Evolutionary conservation across 2,888 invertebrate species (phyloP).

Genomic region (Himalopsyche japonica): DNA sequence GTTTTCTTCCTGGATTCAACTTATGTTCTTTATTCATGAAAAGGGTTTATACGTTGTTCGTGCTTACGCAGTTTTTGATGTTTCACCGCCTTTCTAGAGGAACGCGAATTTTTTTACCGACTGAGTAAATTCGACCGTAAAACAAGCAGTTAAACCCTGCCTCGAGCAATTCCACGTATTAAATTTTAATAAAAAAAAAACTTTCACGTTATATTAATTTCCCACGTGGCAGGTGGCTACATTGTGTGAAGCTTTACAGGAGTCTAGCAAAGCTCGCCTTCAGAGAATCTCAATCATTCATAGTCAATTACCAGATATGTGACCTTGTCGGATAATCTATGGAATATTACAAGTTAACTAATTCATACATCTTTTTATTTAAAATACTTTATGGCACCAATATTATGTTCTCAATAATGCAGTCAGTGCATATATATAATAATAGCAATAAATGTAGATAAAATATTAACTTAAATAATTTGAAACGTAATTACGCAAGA

Average conservation of each 20-base stretch:
- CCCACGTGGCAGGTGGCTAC: neutral
- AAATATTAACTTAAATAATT: too few relatives aligned
- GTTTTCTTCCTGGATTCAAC: neutral
- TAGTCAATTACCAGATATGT: neutral
- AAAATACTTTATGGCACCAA: too few relatives aligned
- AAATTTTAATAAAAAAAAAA: neutral
- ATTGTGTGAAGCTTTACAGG: neutral
- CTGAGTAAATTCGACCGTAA: neutral
- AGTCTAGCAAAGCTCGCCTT: neutral
- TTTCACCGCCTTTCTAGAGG: neutral
- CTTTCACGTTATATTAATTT: neutral
- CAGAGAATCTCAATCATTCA: neutral
- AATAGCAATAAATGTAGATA: too few relatives aligned
- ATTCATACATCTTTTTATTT: too few relatives aligned
- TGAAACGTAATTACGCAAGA: too few relatives aligned
- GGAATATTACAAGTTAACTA: neutral
- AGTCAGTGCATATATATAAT: too few relatives aligned
- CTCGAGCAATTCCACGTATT: neutral
- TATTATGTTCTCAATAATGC: too few relatives aligned
- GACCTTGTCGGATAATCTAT: neutral
- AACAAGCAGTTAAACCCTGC: neutral
- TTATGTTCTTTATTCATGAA: neutral
- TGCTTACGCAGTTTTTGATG: neutral
- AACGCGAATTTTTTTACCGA: neutral
- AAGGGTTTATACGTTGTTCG: neutral